These are phyloP conservation scores for Ceratosolen solmsi DNA, from an alignment of 1,140 invertebrate genomes.

Conservation along the genomic window DNA sequence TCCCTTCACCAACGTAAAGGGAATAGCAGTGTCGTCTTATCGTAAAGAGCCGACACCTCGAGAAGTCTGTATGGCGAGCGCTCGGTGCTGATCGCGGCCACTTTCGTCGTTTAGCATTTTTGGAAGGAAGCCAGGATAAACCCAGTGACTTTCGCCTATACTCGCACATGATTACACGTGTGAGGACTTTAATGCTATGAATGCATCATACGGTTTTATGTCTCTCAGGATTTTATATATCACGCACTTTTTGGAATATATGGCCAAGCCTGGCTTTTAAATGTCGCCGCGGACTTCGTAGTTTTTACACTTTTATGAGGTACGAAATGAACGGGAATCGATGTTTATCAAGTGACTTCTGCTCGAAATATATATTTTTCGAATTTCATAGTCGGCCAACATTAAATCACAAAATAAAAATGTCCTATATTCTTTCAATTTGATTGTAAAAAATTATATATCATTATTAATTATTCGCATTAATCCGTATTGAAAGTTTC, in stretches of 20 bases:
- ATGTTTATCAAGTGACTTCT: not conserved
- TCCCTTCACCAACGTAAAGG: conserved; percentile 15
- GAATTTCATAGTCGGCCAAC: not conserved
- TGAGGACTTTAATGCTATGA: not conserved
- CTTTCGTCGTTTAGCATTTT: conserved; percentile 55
- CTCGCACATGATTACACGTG: not conserved
- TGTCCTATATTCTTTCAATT: no score
- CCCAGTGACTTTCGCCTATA: not conserved
- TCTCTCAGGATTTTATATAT: not conserved
- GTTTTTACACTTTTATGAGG: not conserved
- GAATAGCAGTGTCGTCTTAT: conserved; percentile 33
- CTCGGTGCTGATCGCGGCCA: conserved; percentile 58
- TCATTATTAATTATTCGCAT: no score
- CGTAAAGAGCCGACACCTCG: conserved; percentile 32
- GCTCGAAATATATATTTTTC: no score
- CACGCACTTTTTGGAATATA: not conserved
- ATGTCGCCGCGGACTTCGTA: not conserved
- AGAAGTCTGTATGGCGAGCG: conserved; percentile 45
- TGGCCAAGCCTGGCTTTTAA: not conserved
- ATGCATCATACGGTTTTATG: conserved; percentile 15
- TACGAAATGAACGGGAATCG: not conserved
- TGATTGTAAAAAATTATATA: no score
- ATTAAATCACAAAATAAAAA: not conserved
- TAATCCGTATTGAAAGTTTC: no score
- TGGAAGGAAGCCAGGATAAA: conserved; percentile 21